Percentiles rank a stretch among this genome's conserved stretches.
Evolutionary conservation across 2,113 vertebrate species (phyloP).

Genomic region (Tachuris rubrigastra): DNA sequence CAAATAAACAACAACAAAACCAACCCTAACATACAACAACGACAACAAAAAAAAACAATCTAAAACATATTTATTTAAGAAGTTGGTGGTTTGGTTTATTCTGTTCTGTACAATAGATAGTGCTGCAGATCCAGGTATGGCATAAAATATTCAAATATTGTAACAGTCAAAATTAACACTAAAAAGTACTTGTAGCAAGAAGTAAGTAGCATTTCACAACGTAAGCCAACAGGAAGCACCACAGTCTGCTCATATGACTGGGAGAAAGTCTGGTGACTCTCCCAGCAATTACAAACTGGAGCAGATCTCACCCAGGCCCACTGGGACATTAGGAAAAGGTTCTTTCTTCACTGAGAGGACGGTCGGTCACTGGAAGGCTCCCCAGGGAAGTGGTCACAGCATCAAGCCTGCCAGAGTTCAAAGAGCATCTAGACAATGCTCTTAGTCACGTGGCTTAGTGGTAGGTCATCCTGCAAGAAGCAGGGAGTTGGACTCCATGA

Average conservation of each 20-base stretch:
- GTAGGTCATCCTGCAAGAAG: accelerated
- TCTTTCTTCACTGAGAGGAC: neutral
- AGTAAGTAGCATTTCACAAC: neutral
- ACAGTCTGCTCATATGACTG: neutral
- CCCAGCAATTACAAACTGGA: neutral
- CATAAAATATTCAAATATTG: neutral
- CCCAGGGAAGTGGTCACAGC: neutral
- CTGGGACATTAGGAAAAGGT: neutral
- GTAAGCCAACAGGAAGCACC: neutral
- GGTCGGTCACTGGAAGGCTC: neutral
- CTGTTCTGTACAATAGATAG: neutral
- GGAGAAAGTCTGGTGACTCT: neutral
- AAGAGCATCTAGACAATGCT: neutral
- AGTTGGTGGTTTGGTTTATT: accelerated
- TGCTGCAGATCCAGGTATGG: neutral
- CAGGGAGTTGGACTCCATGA: accelerated
- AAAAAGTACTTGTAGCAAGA: neutral
- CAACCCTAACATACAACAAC: neutral
- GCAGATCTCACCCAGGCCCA: neutral
- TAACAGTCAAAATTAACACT: neutral
- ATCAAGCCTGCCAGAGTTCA: neutral
- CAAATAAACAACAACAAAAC: neutral
- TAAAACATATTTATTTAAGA: neutral
- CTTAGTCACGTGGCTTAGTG: neutral
- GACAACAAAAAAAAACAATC: neutral